phyloP scores from a whole-genome alignment of 2,113 vertebrate genomes.

The Columba janthina region DNA sequence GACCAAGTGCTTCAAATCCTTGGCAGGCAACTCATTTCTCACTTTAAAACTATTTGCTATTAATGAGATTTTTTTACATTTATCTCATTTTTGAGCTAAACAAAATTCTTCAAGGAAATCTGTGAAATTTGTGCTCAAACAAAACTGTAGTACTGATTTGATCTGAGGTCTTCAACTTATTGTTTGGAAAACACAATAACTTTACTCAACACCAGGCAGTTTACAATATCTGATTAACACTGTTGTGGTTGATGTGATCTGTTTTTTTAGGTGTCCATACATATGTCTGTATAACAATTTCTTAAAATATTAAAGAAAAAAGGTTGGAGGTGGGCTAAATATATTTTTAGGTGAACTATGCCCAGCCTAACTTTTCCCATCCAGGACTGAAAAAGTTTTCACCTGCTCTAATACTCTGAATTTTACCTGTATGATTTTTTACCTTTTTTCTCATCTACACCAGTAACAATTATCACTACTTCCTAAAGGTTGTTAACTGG shows the following conservation, averaged over 20 bases:
- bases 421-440: neutral
- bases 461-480: neutral
- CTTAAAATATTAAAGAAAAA: slow-evolving; percentile 2
- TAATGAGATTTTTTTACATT: neutral
- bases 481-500: neutral
- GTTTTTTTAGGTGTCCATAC: neutral
- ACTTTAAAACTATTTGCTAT: neutral
- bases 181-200: neutral
- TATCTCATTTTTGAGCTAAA: neutral
- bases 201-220: neutral
- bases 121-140: neutral
- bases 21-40: neutral
- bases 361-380: neutral
- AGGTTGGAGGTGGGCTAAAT: neutral
- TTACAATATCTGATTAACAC: neutral
- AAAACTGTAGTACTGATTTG: neutral
- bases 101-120: neutral
- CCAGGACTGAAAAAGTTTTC: neutral
- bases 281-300: neutral
- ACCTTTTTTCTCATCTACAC: neutral
- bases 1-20: neutral
- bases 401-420: neutral
- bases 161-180: neutral
- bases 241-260: neutral
- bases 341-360: neutral